Conservation (phyloP, 2,113 vertebrate species). For the Macquaria ambigua region DNA sequence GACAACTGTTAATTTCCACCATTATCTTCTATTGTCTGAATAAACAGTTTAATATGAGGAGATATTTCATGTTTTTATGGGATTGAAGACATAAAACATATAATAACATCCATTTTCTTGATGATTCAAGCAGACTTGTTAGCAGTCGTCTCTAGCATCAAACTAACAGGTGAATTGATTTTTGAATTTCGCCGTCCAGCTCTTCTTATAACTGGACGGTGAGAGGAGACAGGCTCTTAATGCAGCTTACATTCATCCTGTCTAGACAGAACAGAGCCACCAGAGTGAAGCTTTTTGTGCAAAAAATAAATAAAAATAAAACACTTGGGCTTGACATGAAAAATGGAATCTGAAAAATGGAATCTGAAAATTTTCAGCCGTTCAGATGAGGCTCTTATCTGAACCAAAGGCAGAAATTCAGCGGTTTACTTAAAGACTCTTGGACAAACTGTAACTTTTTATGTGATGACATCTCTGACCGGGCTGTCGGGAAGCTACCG, state of each 20-base stretch:
- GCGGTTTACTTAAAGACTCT: not conserved
- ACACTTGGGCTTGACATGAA: not conserved
- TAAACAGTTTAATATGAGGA: not conserved
- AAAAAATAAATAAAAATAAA: not conserved
- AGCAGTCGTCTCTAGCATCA: not conserved
- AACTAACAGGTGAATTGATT: not conserved
- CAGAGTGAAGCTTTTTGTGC: not conserved
- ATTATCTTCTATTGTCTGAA: not conserved
- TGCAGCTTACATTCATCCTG: not conserved
- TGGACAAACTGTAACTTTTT: not conserved
- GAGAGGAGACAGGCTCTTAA: not conserved
- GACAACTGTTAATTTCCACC: no score
- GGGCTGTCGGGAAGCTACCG: not conserved
- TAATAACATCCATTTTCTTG: not conserved
- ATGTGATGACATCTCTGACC: not conserved
- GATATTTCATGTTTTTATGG: not conserved
- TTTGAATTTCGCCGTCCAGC: not conserved
- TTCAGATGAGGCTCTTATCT: not conserved
- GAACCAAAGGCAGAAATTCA: not conserved
- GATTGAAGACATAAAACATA: not conserved
- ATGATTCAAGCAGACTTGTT: not conserved
- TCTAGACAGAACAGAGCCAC: conserved; percentile 13
- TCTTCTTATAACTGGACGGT: not conserved
- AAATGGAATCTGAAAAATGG: conserved; percentile 1
- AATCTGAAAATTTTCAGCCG: not conserved